Evolutionary conservation across 1,140 invertebrate species (phyloP).

Genomic region (Musca domestica): DNA sequence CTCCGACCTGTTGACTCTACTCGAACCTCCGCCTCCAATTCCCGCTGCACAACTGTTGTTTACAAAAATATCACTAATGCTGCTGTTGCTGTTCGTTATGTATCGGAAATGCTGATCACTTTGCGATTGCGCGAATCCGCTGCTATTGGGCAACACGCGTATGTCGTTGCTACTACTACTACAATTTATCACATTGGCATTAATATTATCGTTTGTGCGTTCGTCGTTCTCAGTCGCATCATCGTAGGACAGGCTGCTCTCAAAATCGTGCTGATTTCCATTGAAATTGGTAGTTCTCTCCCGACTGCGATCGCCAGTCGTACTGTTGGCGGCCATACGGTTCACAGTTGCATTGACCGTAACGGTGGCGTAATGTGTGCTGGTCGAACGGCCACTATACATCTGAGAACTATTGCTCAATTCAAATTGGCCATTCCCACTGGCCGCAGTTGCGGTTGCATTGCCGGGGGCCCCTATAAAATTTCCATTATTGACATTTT

Average conservation of each 20-base stretch:
- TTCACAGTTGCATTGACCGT: conserved; percentile 1
- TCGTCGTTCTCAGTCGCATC: background rate
- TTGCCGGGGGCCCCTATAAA: conserved; percentile 24
- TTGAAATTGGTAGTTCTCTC: background rate
- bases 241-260: background rate
- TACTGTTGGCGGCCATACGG: too few relatives aligned
- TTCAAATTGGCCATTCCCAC: conserved; percentile 31
- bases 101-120: conserved; percentile 51
- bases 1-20: background rate
- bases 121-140: conserved; percentile 42
- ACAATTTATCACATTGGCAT: conserved; percentile 22
- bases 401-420: background rate
- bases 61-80: conserved; percentile 50
- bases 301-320: too few relatives aligned
- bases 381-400: background rate
- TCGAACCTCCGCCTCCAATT: conserved; percentile 1
- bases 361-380: background rate
- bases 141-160: conserved; percentile 2
- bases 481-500: conserved; percentile 17
- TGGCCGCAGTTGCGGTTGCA: conserved; percentile 24
- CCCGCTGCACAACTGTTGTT: conserved; percentile 42
- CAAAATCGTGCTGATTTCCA: background rate
- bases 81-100: conserved; percentile 46
- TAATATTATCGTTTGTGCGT: conserved; percentile 9
- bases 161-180: conserved; percentile 11